Base-by-base conservation (phyloP, 2,888 invertebrate species). In the Epirrhoe alternata region DNA sequence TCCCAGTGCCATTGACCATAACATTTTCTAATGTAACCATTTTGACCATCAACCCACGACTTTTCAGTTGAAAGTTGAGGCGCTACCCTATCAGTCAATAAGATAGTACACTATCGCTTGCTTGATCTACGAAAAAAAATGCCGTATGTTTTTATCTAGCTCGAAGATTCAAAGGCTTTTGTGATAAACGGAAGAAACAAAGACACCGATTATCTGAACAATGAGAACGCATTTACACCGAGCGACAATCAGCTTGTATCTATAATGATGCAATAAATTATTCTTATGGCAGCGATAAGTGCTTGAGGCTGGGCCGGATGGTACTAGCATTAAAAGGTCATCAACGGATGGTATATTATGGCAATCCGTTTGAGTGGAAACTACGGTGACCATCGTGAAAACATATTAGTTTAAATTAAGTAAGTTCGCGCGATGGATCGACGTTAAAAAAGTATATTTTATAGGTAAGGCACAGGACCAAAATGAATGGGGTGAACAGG, bases 201-300 rank as follows among this genome's bases (percentile, higher is more conserved):
- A 63, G 61, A 56, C 53, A 47, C 53, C 69, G 68, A 70, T 72
- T 67, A 70, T 47, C 53, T 59, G 31, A 55, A 70, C 68, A 72
- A 67, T 69, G 58, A 35, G 55, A 64, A 66, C 68, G 61, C 68
- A 66, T 66, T 70, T 61, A 70, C 66, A 68, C 66, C 49, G 47
- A 31, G 62, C 50, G 51, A 59, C 68, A 66, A 68, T 68, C 69
- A 51, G 67, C 59, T 66, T 67, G 66, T 66, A 57, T 72, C 72
- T 71, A 64, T 71, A 76, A 77, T 74, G 77, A 69, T 73, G 57
- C 64, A 74, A 78, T 84, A 81, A 80, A 82, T 83, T 79, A 78
- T 77, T 71, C 76, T 77, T 78, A 81, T 71, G 76, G 73, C 72
- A 73, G 64, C 70, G 61, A 61, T 59, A 67, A 71, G 72, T 72